A percentile compares a stretch with the other conserved stretches of the same genome.
These are phyloP conservation scores for Plotosus lineatus DNA, from an alignment of 2,113 vertebrate species.

Conservation along the genomic window DNA sequence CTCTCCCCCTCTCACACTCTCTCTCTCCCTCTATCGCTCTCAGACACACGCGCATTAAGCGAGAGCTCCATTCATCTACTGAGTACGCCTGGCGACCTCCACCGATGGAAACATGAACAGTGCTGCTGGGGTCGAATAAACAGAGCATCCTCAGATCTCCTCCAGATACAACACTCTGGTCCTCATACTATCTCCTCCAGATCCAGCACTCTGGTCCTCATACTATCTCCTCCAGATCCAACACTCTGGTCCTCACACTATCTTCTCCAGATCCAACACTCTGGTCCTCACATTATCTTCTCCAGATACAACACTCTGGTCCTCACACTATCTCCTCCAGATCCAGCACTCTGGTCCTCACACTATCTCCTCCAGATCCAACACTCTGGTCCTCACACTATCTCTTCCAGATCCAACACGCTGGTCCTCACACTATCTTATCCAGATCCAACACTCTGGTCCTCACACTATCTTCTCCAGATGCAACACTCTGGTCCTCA, in stretches of 20 bases:
- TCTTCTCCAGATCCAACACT: neutral
- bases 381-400: too few species aligned
- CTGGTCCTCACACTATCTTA: too few species aligned
- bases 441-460: neutral
- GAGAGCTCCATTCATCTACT: constrained; percentile 24
- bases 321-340: neutral
- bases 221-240: neutral
- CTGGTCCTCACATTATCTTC: too few species aligned
- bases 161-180: neutral
- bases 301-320: neutral
- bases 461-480: constrained; percentile 1
- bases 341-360: too few species aligned
- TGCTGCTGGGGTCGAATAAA: constrained; percentile 25
- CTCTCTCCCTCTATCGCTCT: neutral
- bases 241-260: too few species aligned
- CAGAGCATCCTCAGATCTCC: neutral
- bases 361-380: neutral
- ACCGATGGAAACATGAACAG: constrained; percentile 60
- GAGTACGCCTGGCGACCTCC: constrained; percentile 70
- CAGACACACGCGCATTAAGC: neutral
- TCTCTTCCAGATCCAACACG: neutral
- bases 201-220: too few species aligned
- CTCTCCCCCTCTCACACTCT: neutral
- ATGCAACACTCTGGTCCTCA: neutral
- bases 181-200: neutral